phyloP scores from a whole-genome alignment of 1,140 invertebrate genomes.

The Campoletis sonorensis region DNA sequence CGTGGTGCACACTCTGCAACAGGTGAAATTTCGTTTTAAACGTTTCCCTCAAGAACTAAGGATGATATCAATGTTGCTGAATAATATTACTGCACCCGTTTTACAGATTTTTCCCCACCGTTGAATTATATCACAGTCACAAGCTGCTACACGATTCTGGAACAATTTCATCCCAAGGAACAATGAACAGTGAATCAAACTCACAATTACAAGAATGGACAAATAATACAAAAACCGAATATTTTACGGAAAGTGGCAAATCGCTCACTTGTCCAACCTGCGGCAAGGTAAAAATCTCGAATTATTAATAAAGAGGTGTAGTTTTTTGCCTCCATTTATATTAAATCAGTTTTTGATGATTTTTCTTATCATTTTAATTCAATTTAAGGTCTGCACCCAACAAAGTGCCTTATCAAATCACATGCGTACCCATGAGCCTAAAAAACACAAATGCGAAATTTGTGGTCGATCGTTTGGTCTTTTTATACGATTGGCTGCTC shows the following conservation, averaged over 20 bases:
- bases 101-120: slow-evolving; percentile 65
- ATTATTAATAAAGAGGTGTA: not conserved
- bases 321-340: not conserved
- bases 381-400: slow-evolving; percentile 65
- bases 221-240: slow-evolving; percentile 57
- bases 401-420: slow-evolving; percentile 72
- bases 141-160: slow-evolving; percentile 61
- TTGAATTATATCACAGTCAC: slow-evolving; percentile 61
- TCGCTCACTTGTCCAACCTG: slow-evolving; percentile 67
- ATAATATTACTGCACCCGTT: not conserved
- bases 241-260: slow-evolving; percentile 59
- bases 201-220: slow-evolving; percentile 43
- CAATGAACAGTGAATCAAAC: slow-evolving; percentile 31
- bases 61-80: not conserved
- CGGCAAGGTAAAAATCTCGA: slow-evolving; percentile 64
- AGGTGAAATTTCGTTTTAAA: slow-evolving; percentile 54
- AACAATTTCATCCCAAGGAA: slow-evolving; percentile 29
- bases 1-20: slow-evolving; percentile 67
- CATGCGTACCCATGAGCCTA: slow-evolving; percentile 71
- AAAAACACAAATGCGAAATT: slow-evolving; percentile 68
- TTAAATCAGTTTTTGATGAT: slow-evolving; percentile 7
- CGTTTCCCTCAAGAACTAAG: too few relatives aligned
- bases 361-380: not conserved
- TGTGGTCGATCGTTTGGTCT: slow-evolving; percentile 69
- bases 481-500: slow-evolving; percentile 65